These are phyloP conservation scores for Protonemura montana DNA, from an alignment of 2,888 invertebrate species.

Conservation along the genomic window DNA sequence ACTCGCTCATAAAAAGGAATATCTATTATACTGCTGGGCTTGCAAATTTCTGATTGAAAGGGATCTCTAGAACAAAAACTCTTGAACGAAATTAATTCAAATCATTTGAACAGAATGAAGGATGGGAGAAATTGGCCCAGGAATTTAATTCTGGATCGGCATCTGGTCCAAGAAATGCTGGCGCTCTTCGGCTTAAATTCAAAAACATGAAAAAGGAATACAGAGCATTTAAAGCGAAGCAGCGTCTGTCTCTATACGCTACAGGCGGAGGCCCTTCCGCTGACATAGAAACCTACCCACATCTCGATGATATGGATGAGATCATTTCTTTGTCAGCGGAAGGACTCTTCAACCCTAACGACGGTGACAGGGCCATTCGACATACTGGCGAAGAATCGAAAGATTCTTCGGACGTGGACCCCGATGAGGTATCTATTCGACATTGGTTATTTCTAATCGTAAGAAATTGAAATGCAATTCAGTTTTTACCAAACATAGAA, in stretches of 20 bases:
- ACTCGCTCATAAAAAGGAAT: background rate
- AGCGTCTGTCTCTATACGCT: background rate
- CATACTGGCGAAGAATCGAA: too few species aligned
- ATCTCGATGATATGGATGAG: background rate
- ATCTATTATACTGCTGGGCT: background rate
- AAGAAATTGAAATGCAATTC: conserved; percentile 2
- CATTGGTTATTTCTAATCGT: background rate
- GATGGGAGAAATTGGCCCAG: background rate
- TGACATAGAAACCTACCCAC: background rate
- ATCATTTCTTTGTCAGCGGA: background rate
- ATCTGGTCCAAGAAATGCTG: background rate
- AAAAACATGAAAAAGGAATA: background rate
- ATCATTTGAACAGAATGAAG: background rate
- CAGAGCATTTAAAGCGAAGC: background rate
- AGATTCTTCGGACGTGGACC: background rate
- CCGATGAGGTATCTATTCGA: background rate
- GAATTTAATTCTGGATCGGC: background rate
- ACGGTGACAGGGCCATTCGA: background rate
- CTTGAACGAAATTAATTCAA: background rate
- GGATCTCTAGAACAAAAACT: background rate
- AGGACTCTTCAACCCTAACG: background rate
- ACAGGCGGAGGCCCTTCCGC: background rate
- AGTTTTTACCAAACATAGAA: background rate
- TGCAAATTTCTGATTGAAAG: background rate
- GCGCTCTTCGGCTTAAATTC: background rate